These are phyloP conservation scores for Heterodera carotae DNA, from an alignment of 1,140 invertebrate species.

Conservation along the genomic window DNA sequence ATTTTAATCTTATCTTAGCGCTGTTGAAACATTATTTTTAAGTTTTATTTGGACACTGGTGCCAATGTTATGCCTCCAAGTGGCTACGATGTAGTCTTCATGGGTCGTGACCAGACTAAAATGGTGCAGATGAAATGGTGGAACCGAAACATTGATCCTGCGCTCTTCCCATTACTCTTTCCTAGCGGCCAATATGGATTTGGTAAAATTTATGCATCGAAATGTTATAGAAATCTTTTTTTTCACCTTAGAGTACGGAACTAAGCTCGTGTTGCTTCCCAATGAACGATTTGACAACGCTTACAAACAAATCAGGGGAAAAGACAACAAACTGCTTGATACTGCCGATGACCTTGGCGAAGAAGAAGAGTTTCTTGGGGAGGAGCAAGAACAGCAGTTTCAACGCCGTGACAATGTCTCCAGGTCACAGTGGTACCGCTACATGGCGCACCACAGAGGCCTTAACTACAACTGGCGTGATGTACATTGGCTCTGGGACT, in stretches of 20 bases:
- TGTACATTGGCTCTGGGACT: background rate
- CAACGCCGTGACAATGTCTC: slow-evolving; percentile 5
- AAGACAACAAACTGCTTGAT: background rate
- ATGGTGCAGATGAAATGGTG: background rate
- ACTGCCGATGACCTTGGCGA: background rate
- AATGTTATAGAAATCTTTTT: background rate
- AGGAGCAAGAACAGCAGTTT: background rate
- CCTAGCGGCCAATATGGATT: background rate
- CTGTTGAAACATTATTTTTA: background rate
- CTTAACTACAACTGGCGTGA: slow-evolving; percentile 4
- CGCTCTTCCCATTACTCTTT: slow-evolving; percentile 6
- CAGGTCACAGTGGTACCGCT: background rate
- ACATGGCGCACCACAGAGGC: background rate
- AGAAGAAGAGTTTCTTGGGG: background rate
- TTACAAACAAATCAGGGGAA: background rate
- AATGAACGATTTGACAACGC: background rate
- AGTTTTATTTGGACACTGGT: slow-evolving; percentile 8
- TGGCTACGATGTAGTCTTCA: background rate
- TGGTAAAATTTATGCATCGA: background rate
- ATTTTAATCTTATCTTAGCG: background rate
- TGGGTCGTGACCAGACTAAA: background rate
- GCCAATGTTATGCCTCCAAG: background rate
- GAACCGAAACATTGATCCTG: slow-evolving; percentile 4
- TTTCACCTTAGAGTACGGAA: background rate
- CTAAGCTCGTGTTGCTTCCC: background rate